Percentiles rank a stretch among this genome's conserved stretches.
Conservation (phyloP, 2,797 vertebrate genomes). For the Sebastes wilsoni region DNA sequence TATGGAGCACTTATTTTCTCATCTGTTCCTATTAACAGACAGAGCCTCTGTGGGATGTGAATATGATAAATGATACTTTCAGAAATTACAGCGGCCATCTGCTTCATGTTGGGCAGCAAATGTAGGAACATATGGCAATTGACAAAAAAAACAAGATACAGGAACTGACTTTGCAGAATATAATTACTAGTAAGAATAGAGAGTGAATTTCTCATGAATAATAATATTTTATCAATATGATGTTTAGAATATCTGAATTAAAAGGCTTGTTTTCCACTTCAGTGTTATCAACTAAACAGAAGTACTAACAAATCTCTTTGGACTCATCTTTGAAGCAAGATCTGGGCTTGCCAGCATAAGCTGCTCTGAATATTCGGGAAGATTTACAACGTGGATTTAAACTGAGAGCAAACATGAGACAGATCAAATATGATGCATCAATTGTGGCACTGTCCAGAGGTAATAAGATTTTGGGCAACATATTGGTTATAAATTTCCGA, state of each 20-base stretch:
- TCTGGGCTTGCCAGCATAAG: constrained; percentile 18
- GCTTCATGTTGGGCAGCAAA: constrained; percentile 52
- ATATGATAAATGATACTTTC: constrained; percentile 64
- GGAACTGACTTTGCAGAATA: constrained; percentile 18
- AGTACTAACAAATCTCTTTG: neutral
- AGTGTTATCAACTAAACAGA: neutral
- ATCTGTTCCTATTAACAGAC: constrained; percentile 63
- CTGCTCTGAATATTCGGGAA: constrained; percentile 27
- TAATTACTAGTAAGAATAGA: neutral
- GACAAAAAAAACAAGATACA: constrained; percentile 27
- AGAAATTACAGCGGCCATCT: constrained; percentile 71
- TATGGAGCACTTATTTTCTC: constrained; percentile 47
- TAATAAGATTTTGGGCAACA: too few species aligned
- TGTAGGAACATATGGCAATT: constrained; percentile 45
- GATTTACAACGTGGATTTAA: constrained; percentile 37
- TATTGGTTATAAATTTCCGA: too few species aligned
- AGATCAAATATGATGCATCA: too few species aligned
- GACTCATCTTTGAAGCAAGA: neutral
- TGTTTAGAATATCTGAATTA: neutral
- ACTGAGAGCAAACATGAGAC: constrained; percentile 3
- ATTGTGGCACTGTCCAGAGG: too few species aligned
- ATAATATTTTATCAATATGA: constrained; percentile 3
- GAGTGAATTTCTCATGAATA: constrained; percentile 6
- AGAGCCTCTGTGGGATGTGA: constrained; percentile 48
- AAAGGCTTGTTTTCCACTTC: neutral